phyloP scores from a whole-genome alignment of 2,113 vertebrate species.

The Trogon melanurus region DNA sequence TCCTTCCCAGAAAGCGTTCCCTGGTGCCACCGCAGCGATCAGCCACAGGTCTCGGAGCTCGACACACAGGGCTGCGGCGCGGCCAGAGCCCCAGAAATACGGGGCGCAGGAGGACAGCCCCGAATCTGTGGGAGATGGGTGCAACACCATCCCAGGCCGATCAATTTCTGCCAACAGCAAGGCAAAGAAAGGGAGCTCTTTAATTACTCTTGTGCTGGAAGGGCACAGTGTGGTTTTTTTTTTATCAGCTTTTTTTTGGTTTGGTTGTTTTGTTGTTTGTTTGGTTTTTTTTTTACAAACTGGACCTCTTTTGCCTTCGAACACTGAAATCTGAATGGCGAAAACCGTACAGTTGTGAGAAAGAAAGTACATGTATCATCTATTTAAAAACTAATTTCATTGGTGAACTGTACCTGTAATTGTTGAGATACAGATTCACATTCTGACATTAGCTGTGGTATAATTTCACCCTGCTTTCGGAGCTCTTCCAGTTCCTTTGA shows the following conservation, averaged over 20 bases:
- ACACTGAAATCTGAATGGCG: neutral
- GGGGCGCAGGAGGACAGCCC: neutral
- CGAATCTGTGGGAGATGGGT: slow-evolving; percentile 50
- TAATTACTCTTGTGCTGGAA: neutral
- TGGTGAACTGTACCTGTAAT: slow-evolving; percentile 83
- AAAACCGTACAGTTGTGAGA: neutral
- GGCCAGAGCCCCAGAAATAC: slow-evolving; percentile 24
- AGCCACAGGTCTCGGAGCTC: neutral
- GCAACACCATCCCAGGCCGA: slow-evolving; percentile 29
- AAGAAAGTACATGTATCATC: neutral
- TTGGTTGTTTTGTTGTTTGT: no score
- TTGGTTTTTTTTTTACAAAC: neutral
- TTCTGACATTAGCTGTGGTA: slow-evolving; percentile 94
- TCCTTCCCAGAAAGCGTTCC: neutral
- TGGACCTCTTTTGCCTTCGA: neutral
- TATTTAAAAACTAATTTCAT: neutral
- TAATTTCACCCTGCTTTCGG: slow-evolving; percentile 93
- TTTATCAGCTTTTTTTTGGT: neutral
- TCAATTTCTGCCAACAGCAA: slow-evolving; percentile 52
- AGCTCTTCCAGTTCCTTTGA: slow-evolving; percentile 92
- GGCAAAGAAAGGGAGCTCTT: neutral
- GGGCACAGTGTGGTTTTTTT: neutral
- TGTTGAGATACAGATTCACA: slow-evolving; percentile 89
- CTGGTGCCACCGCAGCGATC: neutral
- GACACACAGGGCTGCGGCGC: fast-evolving